Evolutionary conservation across 2,797 vertebrate species (phyloP).

Genomic region (Spinus pinus): DNA sequence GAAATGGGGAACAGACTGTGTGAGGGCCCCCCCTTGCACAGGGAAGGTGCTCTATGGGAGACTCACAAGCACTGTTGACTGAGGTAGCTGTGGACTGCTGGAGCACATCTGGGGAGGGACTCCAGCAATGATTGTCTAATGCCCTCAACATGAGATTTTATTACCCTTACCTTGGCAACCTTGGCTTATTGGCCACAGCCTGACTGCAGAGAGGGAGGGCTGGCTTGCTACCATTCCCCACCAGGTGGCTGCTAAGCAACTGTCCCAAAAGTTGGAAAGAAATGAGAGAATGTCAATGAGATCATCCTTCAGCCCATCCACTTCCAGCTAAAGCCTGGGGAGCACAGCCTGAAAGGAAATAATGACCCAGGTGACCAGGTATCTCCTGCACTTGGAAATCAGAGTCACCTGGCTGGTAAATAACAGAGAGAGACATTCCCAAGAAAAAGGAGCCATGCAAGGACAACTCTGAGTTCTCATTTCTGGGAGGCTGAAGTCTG

Average conservation of each 20-base stretch:
- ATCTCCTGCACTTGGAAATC: background rate
- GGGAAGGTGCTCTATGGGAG: background rate
- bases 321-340: background rate
- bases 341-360: background rate
- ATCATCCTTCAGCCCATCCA: background rate
- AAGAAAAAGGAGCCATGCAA: background rate
- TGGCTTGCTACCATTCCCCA: background rate
- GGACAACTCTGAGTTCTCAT: background rate
- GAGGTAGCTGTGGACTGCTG: background rate
- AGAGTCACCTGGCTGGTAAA: background rate
- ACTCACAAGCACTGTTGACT: background rate
- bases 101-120: background rate
- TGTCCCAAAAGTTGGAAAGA: background rate
- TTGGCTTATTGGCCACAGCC: background rate
- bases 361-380: background rate
- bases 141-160: conserved; percentile 2
- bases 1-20: background rate
- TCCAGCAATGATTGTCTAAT: background rate
- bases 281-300: background rate
- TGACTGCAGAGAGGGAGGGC: background rate
- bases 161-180: conserved; percentile 21
- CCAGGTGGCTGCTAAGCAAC: background rate
- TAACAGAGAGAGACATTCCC: background rate
- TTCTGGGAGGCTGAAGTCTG: background rate
- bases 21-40: background rate